These are phyloP conservation scores for Hozukius guyotensis DNA, from an alignment of 2,797 vertebrate species.

Conservation along the genomic window DNA sequence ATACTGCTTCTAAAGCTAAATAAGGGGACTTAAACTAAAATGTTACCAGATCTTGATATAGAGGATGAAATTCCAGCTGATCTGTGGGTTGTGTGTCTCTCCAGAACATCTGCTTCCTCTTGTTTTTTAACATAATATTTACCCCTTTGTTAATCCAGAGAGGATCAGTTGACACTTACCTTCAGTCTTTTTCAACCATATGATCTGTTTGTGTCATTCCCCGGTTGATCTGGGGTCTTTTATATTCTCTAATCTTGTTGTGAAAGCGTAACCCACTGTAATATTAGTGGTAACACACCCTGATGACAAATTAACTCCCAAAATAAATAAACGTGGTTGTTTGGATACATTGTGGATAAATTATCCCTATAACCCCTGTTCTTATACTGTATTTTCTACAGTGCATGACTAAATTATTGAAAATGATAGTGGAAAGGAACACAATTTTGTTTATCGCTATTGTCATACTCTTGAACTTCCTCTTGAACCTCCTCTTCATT, in stretches of 20 bases:
- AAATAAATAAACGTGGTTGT: not conserved
- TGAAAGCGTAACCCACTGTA: not conserved
- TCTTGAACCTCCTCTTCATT: constrained; percentile 7
- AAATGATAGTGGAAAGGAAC: not conserved
- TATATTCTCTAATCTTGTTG: constrained; percentile 18
- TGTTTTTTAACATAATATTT: constrained; percentile 5
- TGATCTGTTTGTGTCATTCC: constrained; percentile 25
- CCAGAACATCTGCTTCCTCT: constrained; percentile 28
- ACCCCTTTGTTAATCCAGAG: constrained; percentile 28
- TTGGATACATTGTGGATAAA: not conserved
- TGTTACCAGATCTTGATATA: not conserved
- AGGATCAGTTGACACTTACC: constrained; percentile 12
- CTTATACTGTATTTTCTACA: not conserved
- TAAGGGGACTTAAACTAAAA: not conserved
- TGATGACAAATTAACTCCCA: not conserved
- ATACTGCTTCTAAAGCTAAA: not conserved
- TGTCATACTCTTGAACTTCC: not conserved
- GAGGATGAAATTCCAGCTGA: constrained; percentile 1
- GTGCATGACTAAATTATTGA: not conserved
- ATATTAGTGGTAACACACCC: not conserved
- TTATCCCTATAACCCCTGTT: not conserved
- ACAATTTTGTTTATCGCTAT: not conserved
- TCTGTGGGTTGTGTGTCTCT: constrained; percentile 4
- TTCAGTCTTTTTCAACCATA: not conserved
- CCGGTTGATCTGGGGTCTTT: not conserved